Evolutionary conservation across 2,888 invertebrate genomes (phyloP).

Genomic region (Boloria selene): DNA sequence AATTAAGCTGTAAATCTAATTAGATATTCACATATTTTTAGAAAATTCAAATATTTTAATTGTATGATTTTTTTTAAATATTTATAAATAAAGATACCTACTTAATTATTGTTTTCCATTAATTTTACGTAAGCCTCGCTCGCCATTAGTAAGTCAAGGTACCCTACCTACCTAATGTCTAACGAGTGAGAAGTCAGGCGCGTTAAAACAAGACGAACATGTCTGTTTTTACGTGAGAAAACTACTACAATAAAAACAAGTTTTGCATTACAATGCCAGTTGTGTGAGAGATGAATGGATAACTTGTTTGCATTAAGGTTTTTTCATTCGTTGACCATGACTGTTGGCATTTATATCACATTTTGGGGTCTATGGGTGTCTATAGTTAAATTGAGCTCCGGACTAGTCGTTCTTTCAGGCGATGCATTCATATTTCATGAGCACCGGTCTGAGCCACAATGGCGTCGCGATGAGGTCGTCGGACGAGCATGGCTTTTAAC

Average conservation of each 20-base stretch:
- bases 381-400: conserved; percentile 45
- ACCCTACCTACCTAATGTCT: too few relatives aligned
- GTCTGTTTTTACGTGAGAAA: conserved; percentile 51
- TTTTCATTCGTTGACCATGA: conserved; percentile 33
- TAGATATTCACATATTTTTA: too few relatives aligned
- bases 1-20: too few relatives aligned
- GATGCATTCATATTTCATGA: conserved; percentile 77
- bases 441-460: conserved; percentile 70
- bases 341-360: conserved; percentile 44
- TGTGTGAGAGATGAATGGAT: conserved; percentile 51
- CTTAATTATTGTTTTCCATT: too few relatives aligned
- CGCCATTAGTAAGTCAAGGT: too few relatives aligned
- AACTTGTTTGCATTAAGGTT: conserved; percentile 20
- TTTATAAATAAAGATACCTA: too few relatives aligned
- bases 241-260: conserved; percentile 59
- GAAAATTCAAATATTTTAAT: too few relatives aligned
- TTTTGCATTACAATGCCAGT: conserved; percentile 51
- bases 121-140: too few relatives aligned
- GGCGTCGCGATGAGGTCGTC: conserved; percentile 76
- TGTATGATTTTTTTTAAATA: too few relatives aligned
- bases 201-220: conserved; percentile 17
- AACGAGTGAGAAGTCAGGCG: conserved; percentile 5
- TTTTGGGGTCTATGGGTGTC: conserved; percentile 44
- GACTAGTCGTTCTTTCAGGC: conserved; percentile 68
- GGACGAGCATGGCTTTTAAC: conserved; percentile 62